Base-by-base conservation (phyloP, 92 coral and sea anemone species). In the Paragorgia papillata region DNA sequence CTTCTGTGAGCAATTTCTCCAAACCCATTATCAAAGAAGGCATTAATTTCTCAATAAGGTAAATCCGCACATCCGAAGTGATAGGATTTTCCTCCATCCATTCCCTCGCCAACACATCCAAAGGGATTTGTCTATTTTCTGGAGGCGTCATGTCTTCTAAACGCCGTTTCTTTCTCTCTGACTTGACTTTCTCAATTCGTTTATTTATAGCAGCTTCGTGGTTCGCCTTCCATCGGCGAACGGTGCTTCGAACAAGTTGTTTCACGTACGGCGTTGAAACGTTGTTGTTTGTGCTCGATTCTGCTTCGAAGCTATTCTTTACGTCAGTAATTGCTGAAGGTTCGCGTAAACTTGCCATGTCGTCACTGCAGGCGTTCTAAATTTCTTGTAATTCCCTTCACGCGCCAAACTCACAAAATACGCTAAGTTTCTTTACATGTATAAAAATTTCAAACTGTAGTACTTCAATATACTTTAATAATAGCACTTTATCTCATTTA, bases 1-100 rank as follows among this genome's bases (percentile, higher is more conserved):
- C 98, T 69, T 94, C 98, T 2, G 69, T 85, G 56, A 94, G 76
- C 27, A 94, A 82, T 83, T 94, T 94, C 82, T 94, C 98, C 12
- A 94, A 83, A 32, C 98, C 97, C 83, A 94, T 88, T 39, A 94
- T 91, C 21, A 94, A 79, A 37, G 92, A 88, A 54, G 98, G 98
- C 37, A 94, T 61, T 37, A 94, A 86, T 25, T 82, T 84, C 37
- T 94, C 98, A 20, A 94, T 81, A 34, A 94, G 81, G 66, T 94
- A 94, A 50, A 94, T 76, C 19, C 97, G 79, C 0, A 86, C 92
- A 70, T 94, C 98, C 15, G 87, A 76, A 17, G 95, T 89, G 15
- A 89, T 39, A 22, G 85, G 89, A 66, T 91, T 94, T 34, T 89
- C 86, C 49, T 85, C 83, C 32, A 94, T 80, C 98, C 98, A 94